Conservation (phyloP, 2,113 vertebrate genomes). For the Probosciger aterrimus region DNA sequence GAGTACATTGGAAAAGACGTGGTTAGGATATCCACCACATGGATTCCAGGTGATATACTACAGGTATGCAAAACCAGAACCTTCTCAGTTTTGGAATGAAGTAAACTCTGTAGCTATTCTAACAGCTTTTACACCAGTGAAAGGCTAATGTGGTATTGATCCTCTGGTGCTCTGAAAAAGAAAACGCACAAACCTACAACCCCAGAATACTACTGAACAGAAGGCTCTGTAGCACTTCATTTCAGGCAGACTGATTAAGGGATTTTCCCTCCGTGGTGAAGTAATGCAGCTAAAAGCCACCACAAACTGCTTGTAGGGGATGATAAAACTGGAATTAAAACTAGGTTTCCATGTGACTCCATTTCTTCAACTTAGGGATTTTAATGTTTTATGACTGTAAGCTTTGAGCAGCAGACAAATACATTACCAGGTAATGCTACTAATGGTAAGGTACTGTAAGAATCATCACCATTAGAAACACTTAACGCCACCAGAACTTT, state of each 20-base stretch:
- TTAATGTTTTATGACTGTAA: background rate
- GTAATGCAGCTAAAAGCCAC: background rate
- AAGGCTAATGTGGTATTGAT: background rate
- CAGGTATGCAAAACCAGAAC: rapidly evolving
- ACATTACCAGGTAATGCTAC: background rate
- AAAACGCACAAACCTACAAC: background rate
- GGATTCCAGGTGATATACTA: background rate
- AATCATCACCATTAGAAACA: background rate
- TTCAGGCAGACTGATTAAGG: background rate
- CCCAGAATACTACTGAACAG: background rate
- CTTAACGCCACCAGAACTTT: background rate
- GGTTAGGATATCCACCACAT: background rate
- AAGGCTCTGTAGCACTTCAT: rapidly evolving
- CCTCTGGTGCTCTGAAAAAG: background rate
- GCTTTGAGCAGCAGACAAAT: background rate
- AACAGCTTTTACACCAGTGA: background rate
- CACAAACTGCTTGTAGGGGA: background rate
- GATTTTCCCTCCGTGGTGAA: background rate
- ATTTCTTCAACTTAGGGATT: background rate
- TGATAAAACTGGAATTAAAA: background rate
- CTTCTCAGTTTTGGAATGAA: background rate
- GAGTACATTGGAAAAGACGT: background rate
- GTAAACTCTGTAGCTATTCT: background rate
- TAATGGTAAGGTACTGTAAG: too few relatives aligned
- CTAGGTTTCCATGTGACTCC: background rate